Base-by-base conservation (phyloP, 2,888 invertebrate species). In the Hirtodrosophila trivittata region DNA sequence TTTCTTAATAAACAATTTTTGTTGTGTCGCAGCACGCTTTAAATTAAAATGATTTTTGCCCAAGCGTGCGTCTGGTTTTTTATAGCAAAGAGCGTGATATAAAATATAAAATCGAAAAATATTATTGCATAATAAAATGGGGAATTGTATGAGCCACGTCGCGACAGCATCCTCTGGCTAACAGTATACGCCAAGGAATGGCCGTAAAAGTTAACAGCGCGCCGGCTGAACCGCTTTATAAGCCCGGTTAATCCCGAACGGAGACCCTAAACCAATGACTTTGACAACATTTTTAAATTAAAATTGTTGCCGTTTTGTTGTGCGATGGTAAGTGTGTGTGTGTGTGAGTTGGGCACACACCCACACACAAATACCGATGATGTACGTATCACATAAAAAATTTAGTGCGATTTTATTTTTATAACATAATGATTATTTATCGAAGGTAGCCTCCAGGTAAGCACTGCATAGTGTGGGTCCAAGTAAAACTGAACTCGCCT, bases 41-140 rank as follows among this genome's bases (percentile, higher is more conserved):
- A 69, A 83, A 76, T 69, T 63, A 57, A 66, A 73, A 65, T 68
- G 46, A 41, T 32, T 56, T 50, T 41, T 42, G 56, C 10, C 9
- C 41, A 33, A 58, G 16, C 51, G 59, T 46, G 60, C 54, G 43
- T 56, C 37, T 32, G 35, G 21, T 38, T 51, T 51, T 75, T 70
- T 69, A 60, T 64, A 26, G 54, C 57, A 32, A 51, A 39, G 43
- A 46, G 50, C 32, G 59, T 70, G 66, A 63, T 72, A 75, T 76
- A 80, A 75, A 75, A 70, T 69, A 70, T 64, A 73, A 86, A 80
- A 84, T 80, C 86, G 75, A 80, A 84, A 83, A 86, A 81, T 81
- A 84, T 86, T 77, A 84, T 81, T 66, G 85, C 75, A 66, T 75
- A 77, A 81, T 86, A 83, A 83, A 83, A 81, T 63, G 60, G 35